These are phyloP conservation scores for Euwallacea similis DNA, from an alignment of 1,140 invertebrate genomes.

Conservation along the genomic window DNA sequence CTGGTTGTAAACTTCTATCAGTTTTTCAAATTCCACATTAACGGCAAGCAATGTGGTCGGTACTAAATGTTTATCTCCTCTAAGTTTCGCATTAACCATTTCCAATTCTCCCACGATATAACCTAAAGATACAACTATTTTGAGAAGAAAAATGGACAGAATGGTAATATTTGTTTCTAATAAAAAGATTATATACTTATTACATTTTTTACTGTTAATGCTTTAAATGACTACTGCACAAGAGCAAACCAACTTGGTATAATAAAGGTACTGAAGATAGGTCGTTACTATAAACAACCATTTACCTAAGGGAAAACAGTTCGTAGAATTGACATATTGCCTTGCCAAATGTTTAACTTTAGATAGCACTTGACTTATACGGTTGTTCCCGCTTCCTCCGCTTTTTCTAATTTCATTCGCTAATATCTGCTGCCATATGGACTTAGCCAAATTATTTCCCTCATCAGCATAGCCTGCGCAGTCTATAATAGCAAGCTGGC, in stretches of 20 bases:
- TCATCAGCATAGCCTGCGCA: constrained; percentile 76
- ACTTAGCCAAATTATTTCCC: constrained; percentile 69
- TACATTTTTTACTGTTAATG: background rate
- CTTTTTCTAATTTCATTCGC: constrained; percentile 59
- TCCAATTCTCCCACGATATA: constrained; percentile 75
- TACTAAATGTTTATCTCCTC: constrained; percentile 68
- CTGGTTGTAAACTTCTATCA: constrained; percentile 74
- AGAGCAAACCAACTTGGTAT: background rate
- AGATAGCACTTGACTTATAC: constrained; percentile 67
- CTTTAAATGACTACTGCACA: background rate
- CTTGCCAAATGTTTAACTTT: constrained; percentile 74
- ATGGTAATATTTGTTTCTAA: background rate
- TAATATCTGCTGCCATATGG: constrained; percentile 79
- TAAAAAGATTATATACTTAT: no score
- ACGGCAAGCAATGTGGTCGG: constrained; percentile 69
- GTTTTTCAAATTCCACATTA: constrained; percentile 69
- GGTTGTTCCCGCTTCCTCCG: constrained; percentile 61
- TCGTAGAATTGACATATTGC: constrained; percentile 71
- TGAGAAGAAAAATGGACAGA: background rate
- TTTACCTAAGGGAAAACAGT: constrained; percentile 74
- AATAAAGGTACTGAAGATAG: no score
- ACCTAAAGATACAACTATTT: constrained; percentile 55
- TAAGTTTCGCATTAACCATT: constrained; percentile 70
- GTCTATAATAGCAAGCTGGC: constrained; percentile 82
- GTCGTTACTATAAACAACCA: background rate